A percentile compares a stretch with the other conserved stretches of the same genome.
These are phyloP conservation scores for Halocynthia roretzi DNA, from an alignment of 23 tunicate genomes.

Conservation along the genomic window DNA sequence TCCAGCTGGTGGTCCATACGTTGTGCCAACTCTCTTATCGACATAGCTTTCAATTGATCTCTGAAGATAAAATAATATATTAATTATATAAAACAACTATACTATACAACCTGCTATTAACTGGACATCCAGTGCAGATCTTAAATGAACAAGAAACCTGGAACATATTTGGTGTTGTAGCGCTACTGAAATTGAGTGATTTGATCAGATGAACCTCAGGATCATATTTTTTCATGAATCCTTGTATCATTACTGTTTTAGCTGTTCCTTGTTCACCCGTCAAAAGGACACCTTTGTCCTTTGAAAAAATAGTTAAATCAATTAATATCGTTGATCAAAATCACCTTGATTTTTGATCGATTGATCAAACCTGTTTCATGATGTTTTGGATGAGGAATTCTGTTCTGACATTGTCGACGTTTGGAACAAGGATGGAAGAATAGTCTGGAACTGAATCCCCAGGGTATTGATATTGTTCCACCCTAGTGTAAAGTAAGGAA, in stretches of 20 bases:
- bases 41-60: constrained; percentile 76
- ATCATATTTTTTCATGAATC: constrained; percentile 62
- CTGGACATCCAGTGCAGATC: background rate
- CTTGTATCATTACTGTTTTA: constrained; percentile 87
- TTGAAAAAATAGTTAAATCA: background rate
- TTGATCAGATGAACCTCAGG: constrained; percentile 70
- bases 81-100: background rate
- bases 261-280: constrained; percentile 93
- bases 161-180: constrained; percentile 84
- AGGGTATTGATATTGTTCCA: constrained; percentile 55
- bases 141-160: constrained; percentile 21
- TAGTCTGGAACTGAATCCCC: constrained; percentile 65
- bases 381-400: constrained; percentile 55
- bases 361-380: constrained; percentile 62
- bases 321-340: no score
- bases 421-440: constrained; percentile 60
- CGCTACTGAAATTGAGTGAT: constrained; percentile 77
- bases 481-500: constrained; percentile 59
- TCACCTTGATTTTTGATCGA: no score
- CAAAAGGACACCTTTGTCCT: constrained; percentile 72
- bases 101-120: background rate
- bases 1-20: constrained; percentile 89
- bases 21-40: constrained; percentile 86
- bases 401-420: constrained; percentile 79
- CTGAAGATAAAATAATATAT: constrained; percentile 6